Evolutionary conservation across 2,113 vertebrate species (phyloP).

Genomic region (Sinocyclocheilus anophthalmus): DNA sequence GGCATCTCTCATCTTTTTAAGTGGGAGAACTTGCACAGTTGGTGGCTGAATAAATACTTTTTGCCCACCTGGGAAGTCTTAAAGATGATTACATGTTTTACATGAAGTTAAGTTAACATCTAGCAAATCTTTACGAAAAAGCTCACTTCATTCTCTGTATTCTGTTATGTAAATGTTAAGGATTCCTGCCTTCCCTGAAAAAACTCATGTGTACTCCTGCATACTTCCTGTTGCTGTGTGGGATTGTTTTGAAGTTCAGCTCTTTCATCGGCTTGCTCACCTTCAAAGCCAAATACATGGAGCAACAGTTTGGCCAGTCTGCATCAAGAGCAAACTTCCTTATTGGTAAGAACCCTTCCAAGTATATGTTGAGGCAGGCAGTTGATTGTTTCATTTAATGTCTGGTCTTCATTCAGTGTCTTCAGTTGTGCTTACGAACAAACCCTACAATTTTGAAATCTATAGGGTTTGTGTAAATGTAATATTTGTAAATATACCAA

Average conservation of each 20-base stretch:
- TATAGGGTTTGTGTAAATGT: neutral
- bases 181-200: constrained; percentile 82
- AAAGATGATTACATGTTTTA: neutral
- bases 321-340: constrained; percentile 84
- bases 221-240: constrained; percentile 76
- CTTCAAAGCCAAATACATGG: constrained; percentile 88
- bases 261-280: constrained; percentile 81
- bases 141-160: neutral
- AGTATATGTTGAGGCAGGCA: neutral
- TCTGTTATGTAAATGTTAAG: constrained; percentile 67
- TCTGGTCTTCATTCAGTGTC: neutral
- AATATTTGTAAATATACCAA: neutral
- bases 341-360: constrained; percentile 76
- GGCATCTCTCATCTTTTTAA: too few relatives aligned
- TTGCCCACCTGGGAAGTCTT: too few relatives aligned
- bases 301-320: constrained; percentile 89
- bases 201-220: constrained; percentile 77
- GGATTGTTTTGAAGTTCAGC: constrained; percentile 76
- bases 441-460: neutral
- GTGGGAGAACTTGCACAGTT: too few relatives aligned
- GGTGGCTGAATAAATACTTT: too few relatives aligned
- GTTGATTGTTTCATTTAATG: neutral
- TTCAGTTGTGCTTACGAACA: neutral
- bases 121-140: neutral
- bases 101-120: neutral